Base-by-base conservation (phyloP, 2,888 invertebrate genomes). In the Drosophila antonietae region DNA sequence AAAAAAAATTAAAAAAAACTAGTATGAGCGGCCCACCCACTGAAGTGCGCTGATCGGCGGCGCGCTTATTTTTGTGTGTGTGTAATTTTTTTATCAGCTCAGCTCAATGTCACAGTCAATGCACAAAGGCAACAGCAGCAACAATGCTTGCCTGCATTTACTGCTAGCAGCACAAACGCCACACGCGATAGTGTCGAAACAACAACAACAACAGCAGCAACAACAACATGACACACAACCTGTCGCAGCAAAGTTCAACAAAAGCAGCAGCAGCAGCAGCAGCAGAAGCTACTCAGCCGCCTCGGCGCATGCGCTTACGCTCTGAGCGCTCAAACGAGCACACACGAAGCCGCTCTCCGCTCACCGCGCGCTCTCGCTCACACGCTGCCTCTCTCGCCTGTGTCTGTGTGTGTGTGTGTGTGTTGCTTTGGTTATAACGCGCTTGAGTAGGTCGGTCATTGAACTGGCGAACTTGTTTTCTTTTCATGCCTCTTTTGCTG, bases 401-500 rank as follows among this genome's bases (percentile, higher is more conserved):
- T 46, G 39, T 63, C 51, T 47, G 23, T 69, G 67, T 57, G 41
- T 58, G 66, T 67, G 62, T 77, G 70, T 80, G 66, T 67, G 65
- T 77, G 70, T 80, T 78, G 81, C 72, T 82, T 81, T 81, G 75
- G 79, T 81, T 83, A 83, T 83, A 91, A 83, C 90, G 90, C 91
- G 92, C 92, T 92, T 93, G 93, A 93, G 93, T 93, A 93, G 93
- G 93, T 93, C 93, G 93, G 93, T 92, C 93, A 91, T 93, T 93
- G 92, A 93, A 92, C 92, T 92, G 85, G 85, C 91, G 88, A 91
- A 91, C 91, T 91, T 91, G 91, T 90, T 90, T 90, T 83, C 81
- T 81, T 83, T 84, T 80, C 68, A 81, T 79, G 77, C 70, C 83
- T 76, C 77, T 71, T 77, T 80, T 68, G 55, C 56, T 57, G 64